phyloP scores from a whole-genome alignment of 2,888 invertebrate species.

The Geophilus truncorum region DNA sequence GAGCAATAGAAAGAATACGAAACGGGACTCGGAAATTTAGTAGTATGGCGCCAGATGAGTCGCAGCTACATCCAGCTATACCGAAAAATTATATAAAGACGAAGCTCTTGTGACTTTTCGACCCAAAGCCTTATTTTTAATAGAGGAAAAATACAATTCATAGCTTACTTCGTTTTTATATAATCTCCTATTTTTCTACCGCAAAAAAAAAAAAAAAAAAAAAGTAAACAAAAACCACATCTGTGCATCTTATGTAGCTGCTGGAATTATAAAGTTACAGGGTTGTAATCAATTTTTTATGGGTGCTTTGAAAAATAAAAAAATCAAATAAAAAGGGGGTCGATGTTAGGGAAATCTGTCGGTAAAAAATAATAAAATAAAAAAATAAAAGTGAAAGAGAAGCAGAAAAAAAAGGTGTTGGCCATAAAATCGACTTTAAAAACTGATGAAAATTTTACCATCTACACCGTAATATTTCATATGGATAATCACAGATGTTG shows the following conservation, averaged over 20 bases:
- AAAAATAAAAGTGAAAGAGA: background rate
- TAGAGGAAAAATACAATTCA: background rate
- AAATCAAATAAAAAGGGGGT: background rate
- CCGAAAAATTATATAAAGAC: background rate
- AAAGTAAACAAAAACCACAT: background rate
- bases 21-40: background rate
- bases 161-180: background rate
- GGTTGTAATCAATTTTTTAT: conserved; percentile 2
- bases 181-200: background rate
- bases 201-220: background rate
- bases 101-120: background rate
- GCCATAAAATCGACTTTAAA: background rate
- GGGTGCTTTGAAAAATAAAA: background rate
- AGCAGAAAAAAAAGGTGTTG: background rate
- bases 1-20: background rate
- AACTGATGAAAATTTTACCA: conserved; percentile 1
- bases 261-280: background rate
- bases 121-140: background rate
- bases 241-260: background rate
- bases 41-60: background rate
- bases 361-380: background rate
- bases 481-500: background rate
- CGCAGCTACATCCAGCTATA: background rate
- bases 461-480: background rate
- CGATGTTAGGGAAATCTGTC: background rate